A percentile compares a stretch with the other conserved stretches of the same genome.
These are phyloP conservation scores for Drosophila subpulchrella DNA, from an alignment of 1,140 invertebrate genomes.

Conservation along the genomic window DNA sequence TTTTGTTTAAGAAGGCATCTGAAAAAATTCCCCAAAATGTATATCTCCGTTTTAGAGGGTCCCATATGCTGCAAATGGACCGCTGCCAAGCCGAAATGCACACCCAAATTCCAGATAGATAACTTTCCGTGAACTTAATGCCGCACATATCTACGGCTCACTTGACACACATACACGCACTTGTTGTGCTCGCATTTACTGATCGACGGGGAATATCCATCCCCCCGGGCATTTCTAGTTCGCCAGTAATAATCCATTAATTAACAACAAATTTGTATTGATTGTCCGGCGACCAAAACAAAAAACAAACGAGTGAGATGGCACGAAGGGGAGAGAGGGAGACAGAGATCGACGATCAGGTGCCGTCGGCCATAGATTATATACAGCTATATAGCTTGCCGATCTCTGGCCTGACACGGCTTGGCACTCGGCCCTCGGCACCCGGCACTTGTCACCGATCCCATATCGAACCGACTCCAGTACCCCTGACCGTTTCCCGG, in stretches of 20 bases:
- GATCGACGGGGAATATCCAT: slow-evolving; percentile 9
- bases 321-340: background rate
- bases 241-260: slow-evolving; percentile 29
- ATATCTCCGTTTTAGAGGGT: background rate
- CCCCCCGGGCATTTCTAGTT: slow-evolving; percentile 48
- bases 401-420: slow-evolving; percentile 60
- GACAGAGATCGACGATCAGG: slow-evolving; percentile 37
- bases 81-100: slow-evolving; percentile 24
- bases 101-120: slow-evolving; percentile 15
- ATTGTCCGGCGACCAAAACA: slow-evolving; percentile 36
- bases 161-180: slow-evolving; percentile 28
- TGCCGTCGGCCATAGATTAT: slow-evolving; percentile 30
- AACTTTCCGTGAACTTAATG: background rate
- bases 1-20: background rate
- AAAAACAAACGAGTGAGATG: slow-evolving; percentile 13
- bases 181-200: background rate
- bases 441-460: slow-evolving; percentile 43
- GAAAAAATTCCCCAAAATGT: background rate
- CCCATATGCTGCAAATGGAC: slow-evolving; percentile 2
- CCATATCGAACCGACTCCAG: background rate
- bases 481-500: background rate
- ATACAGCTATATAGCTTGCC: background rate
- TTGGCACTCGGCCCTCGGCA: slow-evolving; percentile 46
- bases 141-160: slow-evolving; percentile 12
- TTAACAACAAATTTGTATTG: slow-evolving; percentile 45